Conservation (phyloP, 2,113 vertebrate genomes). For the Bubo scandiacus region DNA sequence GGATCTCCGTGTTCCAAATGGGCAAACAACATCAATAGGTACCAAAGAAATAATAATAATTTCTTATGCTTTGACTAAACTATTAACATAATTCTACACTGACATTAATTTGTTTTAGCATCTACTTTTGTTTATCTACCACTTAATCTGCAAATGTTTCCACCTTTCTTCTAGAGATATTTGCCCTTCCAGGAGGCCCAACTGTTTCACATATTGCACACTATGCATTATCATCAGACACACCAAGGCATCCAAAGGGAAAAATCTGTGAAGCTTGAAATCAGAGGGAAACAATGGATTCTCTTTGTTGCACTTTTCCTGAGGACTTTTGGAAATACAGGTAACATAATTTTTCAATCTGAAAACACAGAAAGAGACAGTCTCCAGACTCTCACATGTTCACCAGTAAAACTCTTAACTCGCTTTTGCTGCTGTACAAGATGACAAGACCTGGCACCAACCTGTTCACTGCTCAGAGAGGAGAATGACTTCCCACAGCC, state of each 20-base stretch:
- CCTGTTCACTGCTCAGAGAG: neutral
- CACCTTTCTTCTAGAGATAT: neutral
- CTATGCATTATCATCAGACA: neutral
- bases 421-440: neutral
- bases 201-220: rapidly evolving
- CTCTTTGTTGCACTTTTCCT: neutral
- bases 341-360: neutral
- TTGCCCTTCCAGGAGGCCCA: neutral
- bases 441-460: neutral
- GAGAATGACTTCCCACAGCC: neutral
- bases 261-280: neutral
- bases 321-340: neutral
- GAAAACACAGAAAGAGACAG: neutral
- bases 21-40: neutral
- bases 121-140: neutral
- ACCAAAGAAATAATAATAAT: neutral
- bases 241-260: neutral
- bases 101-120: neutral
- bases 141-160: neutral
- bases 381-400: neutral
- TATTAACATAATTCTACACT: neutral
- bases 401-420: neutral
- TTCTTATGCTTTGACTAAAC: neutral
- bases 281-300: neutral
- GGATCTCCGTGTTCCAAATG: neutral